These are phyloP conservation scores for Corythoichthys haematopterus DNA, from an alignment of 2,113 vertebrate species.

Conservation along the genomic window DNA sequence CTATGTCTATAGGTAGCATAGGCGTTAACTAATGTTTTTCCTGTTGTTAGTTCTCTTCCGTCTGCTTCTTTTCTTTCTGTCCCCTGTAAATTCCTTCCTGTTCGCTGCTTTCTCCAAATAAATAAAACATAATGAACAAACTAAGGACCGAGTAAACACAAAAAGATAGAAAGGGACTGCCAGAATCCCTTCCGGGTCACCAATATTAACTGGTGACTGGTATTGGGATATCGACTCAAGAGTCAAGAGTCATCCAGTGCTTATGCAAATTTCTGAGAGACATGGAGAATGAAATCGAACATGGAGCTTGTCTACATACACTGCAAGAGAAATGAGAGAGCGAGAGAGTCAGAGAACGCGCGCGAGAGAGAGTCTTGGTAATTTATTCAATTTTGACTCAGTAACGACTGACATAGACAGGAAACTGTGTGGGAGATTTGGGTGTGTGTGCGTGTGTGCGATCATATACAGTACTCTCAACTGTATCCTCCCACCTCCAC, in stretches of 20 bases:
- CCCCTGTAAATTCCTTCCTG: too few relatives aligned
- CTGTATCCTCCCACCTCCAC: constrained; percentile 45
- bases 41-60: too few relatives aligned
- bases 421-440: constrained; percentile 64
- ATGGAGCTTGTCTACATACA: not conserved
- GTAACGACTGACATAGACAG: constrained; percentile 69
- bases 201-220: not conserved
- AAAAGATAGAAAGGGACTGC: not conserved
- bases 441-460: constrained; percentile 17
- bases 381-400: constrained; percentile 65
- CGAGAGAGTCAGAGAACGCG: not conserved
- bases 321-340: not conserved
- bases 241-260: not conserved
- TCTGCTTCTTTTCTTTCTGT: too few relatives aligned
- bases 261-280: too few relatives aligned
- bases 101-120: too few relatives aligned
- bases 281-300: too few relatives aligned
- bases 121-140: too few relatives aligned
- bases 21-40: too few relatives aligned
- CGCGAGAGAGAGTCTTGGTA: constrained; percentile 32
- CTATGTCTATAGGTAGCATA: too few relatives aligned
- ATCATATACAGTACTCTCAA: constrained; percentile 25
- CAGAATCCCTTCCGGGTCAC: not conserved
- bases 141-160: not conserved
- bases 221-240: not conserved